Evolutionary conservation across 2,113 vertebrate genomes (phyloP).

Genomic region (Rhinichthys klamathensis): DNA sequence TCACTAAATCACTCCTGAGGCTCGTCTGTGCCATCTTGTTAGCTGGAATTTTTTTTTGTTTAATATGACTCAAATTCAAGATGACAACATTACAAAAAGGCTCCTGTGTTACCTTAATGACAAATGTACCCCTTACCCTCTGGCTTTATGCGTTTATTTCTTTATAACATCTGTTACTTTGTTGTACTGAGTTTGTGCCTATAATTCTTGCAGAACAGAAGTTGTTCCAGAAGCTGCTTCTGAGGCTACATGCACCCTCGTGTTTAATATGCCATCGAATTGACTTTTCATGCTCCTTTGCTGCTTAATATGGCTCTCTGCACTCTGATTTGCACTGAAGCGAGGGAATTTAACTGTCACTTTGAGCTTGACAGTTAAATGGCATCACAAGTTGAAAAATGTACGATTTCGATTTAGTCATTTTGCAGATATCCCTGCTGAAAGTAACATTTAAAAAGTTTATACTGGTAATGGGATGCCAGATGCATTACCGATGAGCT

Average conservation of each 20-base stretch:
- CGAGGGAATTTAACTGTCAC: conserved; percentile 18
- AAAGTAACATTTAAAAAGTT: conserved; percentile 11
- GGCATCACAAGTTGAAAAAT: conserved; percentile 16
- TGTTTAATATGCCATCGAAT: conserved; percentile 30
- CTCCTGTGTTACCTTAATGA: conserved; percentile 1
- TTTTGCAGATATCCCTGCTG: conserved; percentile 24
- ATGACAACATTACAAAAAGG: background rate
- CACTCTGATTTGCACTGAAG: background rate
- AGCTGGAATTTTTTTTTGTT: too few species aligned
- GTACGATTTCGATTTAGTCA: conserved; percentile 11
- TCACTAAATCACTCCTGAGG: background rate
- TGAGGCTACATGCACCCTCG: background rate
- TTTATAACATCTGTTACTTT: background rate
- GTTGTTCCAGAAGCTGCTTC: background rate
- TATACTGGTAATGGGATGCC: background rate
- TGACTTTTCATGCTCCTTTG: conserved; percentile 36
- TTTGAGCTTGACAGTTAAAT: conserved; percentile 22
- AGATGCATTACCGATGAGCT: background rate
- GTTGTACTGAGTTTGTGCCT: background rate
- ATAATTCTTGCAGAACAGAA: conserved; percentile 1
- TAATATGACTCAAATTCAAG: background rate
- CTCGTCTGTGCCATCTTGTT: background rate
- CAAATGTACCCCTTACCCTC: background rate
- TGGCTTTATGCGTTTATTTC: background rate
- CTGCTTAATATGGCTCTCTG: background rate